phyloP scores from a whole-genome alignment of 2,113 vertebrate species.

The Colinus virginianus region DNA sequence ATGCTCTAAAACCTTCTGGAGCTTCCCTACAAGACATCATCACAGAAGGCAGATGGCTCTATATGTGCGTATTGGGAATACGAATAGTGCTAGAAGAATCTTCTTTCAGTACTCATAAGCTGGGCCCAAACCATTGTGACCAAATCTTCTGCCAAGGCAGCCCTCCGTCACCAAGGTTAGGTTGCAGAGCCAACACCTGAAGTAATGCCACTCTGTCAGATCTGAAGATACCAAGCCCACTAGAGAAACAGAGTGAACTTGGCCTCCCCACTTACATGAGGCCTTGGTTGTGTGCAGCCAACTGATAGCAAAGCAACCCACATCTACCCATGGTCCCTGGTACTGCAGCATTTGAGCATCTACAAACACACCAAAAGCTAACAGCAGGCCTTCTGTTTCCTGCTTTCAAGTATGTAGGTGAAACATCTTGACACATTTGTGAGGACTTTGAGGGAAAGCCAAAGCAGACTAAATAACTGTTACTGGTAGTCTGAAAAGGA shows the following conservation, averaged over 20 bases:
- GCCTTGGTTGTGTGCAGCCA: fast-evolving
- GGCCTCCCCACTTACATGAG: fast-evolving
- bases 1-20: neutral
- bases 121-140: neutral
- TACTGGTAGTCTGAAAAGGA: neutral
- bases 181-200: neutral
- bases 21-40: fast-evolving
- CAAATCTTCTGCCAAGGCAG: neutral
- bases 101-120: neutral
- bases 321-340: fast-evolving
- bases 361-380: neutral
- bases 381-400: neutral
- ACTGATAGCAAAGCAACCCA: neutral
- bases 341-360: neutral
- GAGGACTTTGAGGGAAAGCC: neutral
- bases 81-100: neutral
- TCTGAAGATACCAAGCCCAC: neutral
- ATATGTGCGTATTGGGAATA: neutral
- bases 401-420: neutral
- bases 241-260: neutral
- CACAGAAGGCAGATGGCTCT: neutral
- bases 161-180: neutral
- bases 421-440: neutral
- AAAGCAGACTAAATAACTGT: neutral
- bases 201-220: neutral